Percentiles rank a stretch among this genome's conserved stretches.
phyloP scores from a whole-genome alignment of 1,140 invertebrate genomes.

The Diuraphis noxia region DNA sequence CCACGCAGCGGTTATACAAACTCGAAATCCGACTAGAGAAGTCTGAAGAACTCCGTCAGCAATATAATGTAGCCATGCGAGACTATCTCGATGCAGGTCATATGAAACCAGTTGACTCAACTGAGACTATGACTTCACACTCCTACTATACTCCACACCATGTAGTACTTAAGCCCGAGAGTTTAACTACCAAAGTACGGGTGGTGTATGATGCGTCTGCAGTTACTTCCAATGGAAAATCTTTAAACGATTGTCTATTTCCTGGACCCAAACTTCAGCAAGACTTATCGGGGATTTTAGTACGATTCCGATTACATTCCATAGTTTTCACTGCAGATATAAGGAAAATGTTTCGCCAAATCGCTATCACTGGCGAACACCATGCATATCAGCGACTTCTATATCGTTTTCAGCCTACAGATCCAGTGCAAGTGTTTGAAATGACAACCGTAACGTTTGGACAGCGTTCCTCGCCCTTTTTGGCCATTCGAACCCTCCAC shows the following conservation, averaged over 20 bases:
- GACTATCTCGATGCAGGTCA: constrained; percentile 52
- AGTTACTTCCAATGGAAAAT: not conserved
- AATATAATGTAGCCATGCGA: constrained; percentile 2
- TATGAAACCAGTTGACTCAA: constrained; percentile 7
- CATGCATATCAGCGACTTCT: constrained; percentile 57
- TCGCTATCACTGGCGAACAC: constrained; percentile 57
- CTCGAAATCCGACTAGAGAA: not conserved
- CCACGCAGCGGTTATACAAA: not conserved
- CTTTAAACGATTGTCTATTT: not conserved
- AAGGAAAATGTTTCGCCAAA: constrained; percentile 59
- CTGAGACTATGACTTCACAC: too few relatives aligned
- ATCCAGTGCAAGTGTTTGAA: constrained; percentile 54
- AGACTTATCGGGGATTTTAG: constrained; percentile 56
- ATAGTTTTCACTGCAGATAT: constrained; percentile 59
- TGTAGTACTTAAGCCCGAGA: constrained; percentile 16
- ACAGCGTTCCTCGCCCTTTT: constrained; percentile 58
- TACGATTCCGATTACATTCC: constrained; percentile 56
- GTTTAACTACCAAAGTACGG: too few relatives aligned
- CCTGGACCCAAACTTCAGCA: constrained; percentile 54
- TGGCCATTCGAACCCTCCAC: constrained; percentile 58
- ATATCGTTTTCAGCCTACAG: constrained; percentile 55
- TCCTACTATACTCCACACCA: constrained; percentile 55
- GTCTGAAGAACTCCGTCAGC: not conserved
- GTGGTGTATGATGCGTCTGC: constrained; percentile 60
- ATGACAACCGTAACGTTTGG: constrained; percentile 60